A percentile compares a stretch with the other conserved stretches of the same genome.
Evolutionary conservation across 2,797 vertebrate genomes (phyloP).

Genomic region (Adelosebastes latens): DNA sequence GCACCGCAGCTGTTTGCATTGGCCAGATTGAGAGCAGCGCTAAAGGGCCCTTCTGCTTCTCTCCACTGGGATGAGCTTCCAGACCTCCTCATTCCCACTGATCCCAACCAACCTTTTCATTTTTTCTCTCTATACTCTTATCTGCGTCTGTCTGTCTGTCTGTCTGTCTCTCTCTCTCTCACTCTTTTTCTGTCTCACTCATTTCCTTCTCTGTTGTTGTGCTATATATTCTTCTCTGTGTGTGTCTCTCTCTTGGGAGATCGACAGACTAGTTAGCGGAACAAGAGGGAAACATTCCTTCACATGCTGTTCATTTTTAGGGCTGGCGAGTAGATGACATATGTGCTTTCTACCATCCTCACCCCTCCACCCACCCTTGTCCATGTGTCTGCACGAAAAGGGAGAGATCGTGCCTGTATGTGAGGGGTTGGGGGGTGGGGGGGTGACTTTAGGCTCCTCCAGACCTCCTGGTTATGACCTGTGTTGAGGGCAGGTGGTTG

Average conservation of each 20-base stretch:
- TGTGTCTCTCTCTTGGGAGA: conserved; percentile 13
- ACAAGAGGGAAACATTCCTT: conserved; percentile 44
- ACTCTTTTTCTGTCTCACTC: conserved; percentile 16
- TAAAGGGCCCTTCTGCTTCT: conserved; percentile 92
- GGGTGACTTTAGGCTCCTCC: conserved; percentile 14
- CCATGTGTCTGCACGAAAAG: conserved; percentile 39
- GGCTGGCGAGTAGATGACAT: conserved; percentile 26
- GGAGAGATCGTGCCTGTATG: not conserved
- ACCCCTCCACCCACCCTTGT: conserved; percentile 9
- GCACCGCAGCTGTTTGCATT: conserved; percentile 93
- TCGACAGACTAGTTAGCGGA: not conserved
- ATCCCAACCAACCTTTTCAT: conserved; percentile 74
- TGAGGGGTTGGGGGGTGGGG: not conserved
- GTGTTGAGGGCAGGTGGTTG: conserved; percentile 61
- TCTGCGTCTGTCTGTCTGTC: not conserved
- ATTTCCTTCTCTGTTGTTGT: conserved; percentile 21
- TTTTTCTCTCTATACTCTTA: conserved; percentile 34
- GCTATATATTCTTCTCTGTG: conserved; percentile 12
- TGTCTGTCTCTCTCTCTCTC: not conserved
- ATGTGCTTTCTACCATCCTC: conserved; percentile 31
- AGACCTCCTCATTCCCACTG: conserved; percentile 86
- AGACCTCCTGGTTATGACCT: conserved; percentile 50
- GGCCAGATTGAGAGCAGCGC: conserved; percentile 94
- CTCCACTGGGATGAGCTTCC: conserved; percentile 91
- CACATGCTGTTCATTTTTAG: conserved; percentile 39